Evolutionary conservation across 2,888 invertebrate species (phyloP), one percentile per base, ranked within the genome.

Genomic region (Dryobota labecula): DNA sequence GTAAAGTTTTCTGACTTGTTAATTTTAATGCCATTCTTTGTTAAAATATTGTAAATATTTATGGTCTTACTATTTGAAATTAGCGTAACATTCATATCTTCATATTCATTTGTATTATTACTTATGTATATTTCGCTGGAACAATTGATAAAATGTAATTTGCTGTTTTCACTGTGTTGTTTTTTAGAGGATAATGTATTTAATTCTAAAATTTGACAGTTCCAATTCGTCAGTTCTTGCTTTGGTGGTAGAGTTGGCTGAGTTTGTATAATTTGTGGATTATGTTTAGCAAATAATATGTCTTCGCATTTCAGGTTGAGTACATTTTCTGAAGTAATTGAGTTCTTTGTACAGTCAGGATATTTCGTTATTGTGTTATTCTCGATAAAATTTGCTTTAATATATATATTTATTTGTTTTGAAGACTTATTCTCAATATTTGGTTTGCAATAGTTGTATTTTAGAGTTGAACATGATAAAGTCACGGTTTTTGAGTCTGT

Each of bases 321-420:
- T 56, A 20, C 7, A 43, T 65, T 43, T 24, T 64, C 24, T 20
- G 36, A 43, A 43, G 30, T 18, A 51, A n/a, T 36, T 4, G n/a
- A n/a, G 8, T 53, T 18, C 20, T 65, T 64, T n/a, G 51, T 56
- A 38, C 80, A 80, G 13, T 74, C 43, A 38, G 61, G 49, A 62
- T 80, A 80, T 36, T 66, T 74, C 2, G 62, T 64, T 18, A 51
- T 58, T 51, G 74, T 78, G n/a, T 70, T 54, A 47, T 70, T 80
- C 68, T 74, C 11, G 9, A 78, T 47, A 56, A 57, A 70, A 51
- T 78, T 78, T 15, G 57, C 24, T 47, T 74, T 58, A 13, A 78
- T 3, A 61, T 66, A 70, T 15, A 80, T n/a, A 56, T 82, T 65
- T 7, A 80, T 38, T 18, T 56, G 36, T 51, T 51, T 60, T 1